A percentile compares a stretch with the other conserved stretches of the same genome.
phyloP scores from a whole-genome alignment of 2,888 invertebrate species.

The Cheiracanthium punctorium region DNA sequence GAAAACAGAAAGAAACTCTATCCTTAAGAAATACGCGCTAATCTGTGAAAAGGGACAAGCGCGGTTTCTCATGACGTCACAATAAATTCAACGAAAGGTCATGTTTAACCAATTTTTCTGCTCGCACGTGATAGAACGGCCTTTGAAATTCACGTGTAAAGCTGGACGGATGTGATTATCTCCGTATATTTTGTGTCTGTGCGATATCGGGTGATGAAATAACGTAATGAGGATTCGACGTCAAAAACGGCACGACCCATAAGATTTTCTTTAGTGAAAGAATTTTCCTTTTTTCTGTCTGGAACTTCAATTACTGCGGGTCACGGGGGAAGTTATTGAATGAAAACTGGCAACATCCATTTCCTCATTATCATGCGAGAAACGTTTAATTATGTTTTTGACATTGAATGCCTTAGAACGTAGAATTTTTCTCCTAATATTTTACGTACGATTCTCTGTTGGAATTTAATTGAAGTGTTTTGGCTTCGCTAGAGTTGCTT shows the following conservation, averaged over 20 bases:
- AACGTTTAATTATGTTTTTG: too few species aligned
- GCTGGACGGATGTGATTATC: neutral
- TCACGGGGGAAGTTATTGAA: too few species aligned
- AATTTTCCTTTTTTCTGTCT: neutral
- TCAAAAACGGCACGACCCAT: neutral
- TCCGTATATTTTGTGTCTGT: neutral
- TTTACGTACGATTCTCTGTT: too few species aligned
- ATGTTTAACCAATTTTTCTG: neutral
- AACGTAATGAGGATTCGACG: neutral
- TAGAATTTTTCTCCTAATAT: too few species aligned
- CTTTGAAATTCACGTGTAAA: slow-evolving; percentile 5
- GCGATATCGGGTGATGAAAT: neutral
- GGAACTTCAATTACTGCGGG: neutral
- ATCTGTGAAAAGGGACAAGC: neutral
- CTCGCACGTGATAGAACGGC: neutral
- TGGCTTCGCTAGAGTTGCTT: too few species aligned
- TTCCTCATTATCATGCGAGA: too few species aligned
- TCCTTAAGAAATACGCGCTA: too few species aligned
- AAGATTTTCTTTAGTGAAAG: neutral
- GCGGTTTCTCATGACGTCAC: neutral
- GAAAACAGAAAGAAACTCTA: too few species aligned
- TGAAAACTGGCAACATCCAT: too few species aligned
- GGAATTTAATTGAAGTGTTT: too few species aligned
- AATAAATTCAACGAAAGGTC: neutral
- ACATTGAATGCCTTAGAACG: too few species aligned